These are phyloP conservation scores for Eptatretus atami DNA, from an alignment of 2,797 vertebrate species.

Conservation along the genomic window DNA sequence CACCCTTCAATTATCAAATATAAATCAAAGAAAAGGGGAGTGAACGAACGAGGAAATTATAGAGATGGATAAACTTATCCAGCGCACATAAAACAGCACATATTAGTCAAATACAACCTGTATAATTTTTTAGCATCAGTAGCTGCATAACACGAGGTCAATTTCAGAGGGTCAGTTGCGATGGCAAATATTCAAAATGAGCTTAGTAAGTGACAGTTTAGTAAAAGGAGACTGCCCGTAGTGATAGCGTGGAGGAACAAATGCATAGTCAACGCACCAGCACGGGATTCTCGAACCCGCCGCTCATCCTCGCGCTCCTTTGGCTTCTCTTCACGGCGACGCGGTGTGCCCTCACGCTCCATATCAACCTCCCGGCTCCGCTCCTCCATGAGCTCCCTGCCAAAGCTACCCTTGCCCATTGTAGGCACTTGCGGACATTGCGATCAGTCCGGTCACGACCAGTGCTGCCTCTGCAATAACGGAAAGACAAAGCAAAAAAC, in stretches of 20 bases:
- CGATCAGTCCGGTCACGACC: constrained; percentile 31
- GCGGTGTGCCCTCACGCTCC: constrained; percentile 27
- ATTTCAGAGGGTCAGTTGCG: no score
- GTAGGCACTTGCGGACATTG: constrained; percentile 18
- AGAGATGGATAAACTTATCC: no score
- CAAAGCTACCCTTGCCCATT: constrained; percentile 56
- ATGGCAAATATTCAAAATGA: no score
- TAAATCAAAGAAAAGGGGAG: no score
- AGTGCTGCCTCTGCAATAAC: not conserved
- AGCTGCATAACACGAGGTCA: no score
- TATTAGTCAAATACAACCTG: no score
- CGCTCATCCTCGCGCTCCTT: constrained; percentile 2
- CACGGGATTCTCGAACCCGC: not conserved
- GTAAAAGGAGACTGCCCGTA: no score
- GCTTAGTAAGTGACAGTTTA: no score
- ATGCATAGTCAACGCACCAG: not conserved
- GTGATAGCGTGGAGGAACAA: not conserved
- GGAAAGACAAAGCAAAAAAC: not conserved
- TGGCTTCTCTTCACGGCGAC: constrained; percentile 14
- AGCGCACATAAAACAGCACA: no score
- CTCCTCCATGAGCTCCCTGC: constrained; percentile 45
- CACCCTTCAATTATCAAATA: no score
- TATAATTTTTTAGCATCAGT: no score
- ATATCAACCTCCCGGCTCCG: constrained; percentile 41
- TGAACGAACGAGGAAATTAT: no score